Evolutionary conservation across 1,140 invertebrate species (phyloP), one percentile per base, ranked within the genome.

Genomic region (Protaetia brevitarsis): DNA sequence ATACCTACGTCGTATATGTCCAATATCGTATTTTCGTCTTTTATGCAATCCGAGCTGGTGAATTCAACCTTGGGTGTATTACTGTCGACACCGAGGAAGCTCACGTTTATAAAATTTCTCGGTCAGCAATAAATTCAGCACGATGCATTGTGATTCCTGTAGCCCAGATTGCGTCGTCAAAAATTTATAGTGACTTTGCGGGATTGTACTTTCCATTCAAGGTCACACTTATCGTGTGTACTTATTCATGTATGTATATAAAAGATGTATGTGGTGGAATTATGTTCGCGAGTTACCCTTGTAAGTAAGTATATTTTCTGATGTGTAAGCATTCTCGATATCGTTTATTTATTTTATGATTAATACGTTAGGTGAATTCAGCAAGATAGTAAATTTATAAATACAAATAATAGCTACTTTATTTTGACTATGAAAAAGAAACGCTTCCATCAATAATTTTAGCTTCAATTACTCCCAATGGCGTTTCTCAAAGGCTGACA

Each of bases 191-290:
- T 19, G 5, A 7, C 41, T 23, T 13, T 3, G 19, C 41, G 19
- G 26, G 41, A 23, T 51, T 51, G 41, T 23, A 51, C 41, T 51
- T 51, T 51, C n/a, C 41, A n/a, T 34, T 34, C 31, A 34, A 11
- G 4, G 13, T 34, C 8, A 11, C 31, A n/a, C 1, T 34, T 34
- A 11, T 8, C 8, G 31, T 34, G 13, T 11, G 13, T 11, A 11
- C 8, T 34, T 34, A 34, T 34, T 2, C 8, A 34, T 34, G 31
- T 5, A 34, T 34, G 13, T 34, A n/a, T n/a, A n/a, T n/a, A n/a
- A n/a, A n/a, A n/a, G n/a, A n/a, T n/a, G n/a, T n/a, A n/a, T n/a
- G n/a, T n/a, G n/a, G n/a, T n/a, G n/a, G n/a, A n/a, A n/a, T n/a
- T n/a, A n/a, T n/a, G n/a, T n/a, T n/a, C n/a, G n/a, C n/a, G n/a